Evolutionary conservation across 2,888 invertebrate species (phyloP), one percentile per base, ranked within the genome.

Genomic region (Yponomeuta sedellus): DNA sequence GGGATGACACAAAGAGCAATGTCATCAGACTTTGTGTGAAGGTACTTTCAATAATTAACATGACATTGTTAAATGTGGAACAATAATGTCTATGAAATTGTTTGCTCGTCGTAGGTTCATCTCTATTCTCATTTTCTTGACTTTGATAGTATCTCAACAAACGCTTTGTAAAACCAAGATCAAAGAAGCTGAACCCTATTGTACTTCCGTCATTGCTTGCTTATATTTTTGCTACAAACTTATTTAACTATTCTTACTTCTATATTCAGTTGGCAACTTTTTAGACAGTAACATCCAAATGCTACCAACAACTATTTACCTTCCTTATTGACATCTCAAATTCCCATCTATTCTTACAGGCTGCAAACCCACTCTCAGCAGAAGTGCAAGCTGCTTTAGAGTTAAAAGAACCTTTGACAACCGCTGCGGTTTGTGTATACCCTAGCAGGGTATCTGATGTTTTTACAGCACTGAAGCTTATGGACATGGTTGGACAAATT

Each of bases 351-450:
- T 64, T 59, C 65, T 73, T 75, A 19, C 79, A 94, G 89, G 94
- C 94, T 25, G 92, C 89, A 11, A 84, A 89, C 75, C 93, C 94
- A 6, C 77, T 92, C 10, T 72, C 86, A 40, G 25, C 69, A 66
- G 70, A 81, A 44, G 59, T 67, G 83, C n/a, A 67, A 73, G 76
- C 66, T 70, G 71, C 61, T 73, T 92, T 40, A 81, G 83, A 2
- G 77, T 85, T 70, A 72, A 81, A 63, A 79, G 74, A 74, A 66
- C 71, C 75, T 10, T 77, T 95, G 61, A 93, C 90, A 71, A 96
- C 97, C 58, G 99, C 96, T 61, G 98, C 99, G 1, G 96, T 99
- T 25, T 99, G 99, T 91, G 97, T 99, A 2, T 99, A 99, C 86
- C 99, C 99, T 0, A 94, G 94, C 64, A 93, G 96, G 82, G 96